These are phyloP conservation scores for Meda fulgida DNA, from an alignment of 2,797 vertebrate species.

Conservation along the genomic window DNA sequence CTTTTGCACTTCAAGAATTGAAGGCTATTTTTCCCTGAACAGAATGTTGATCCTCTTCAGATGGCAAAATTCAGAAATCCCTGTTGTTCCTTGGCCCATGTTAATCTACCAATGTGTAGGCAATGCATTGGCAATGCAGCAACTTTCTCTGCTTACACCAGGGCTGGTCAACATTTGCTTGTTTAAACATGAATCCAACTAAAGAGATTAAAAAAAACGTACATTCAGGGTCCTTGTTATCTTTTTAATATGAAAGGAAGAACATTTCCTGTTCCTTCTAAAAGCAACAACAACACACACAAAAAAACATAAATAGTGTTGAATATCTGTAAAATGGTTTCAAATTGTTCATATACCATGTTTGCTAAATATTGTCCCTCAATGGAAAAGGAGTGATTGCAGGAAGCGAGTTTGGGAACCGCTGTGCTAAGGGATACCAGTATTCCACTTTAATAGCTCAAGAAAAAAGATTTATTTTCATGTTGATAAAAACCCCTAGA, in stretches of 20 bases:
- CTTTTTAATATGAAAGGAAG: neutral
- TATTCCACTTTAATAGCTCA: neutral
- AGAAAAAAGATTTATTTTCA: neutral
- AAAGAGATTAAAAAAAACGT: neutral
- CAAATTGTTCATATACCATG: neutral
- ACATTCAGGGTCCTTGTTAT: neutral
- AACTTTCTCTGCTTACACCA: neutral
- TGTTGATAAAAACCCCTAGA: neutral
- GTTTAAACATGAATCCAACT: neutral
- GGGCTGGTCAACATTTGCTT: neutral
- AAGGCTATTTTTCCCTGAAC: neutral
- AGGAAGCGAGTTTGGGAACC: neutral
- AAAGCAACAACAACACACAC: neutral
- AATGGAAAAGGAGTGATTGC: neutral
- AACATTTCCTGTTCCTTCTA: neutral
- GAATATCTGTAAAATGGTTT: neutral
- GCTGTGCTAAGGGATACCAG: neutral
- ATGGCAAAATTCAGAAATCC: neutral
- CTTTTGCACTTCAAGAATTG: neutral
- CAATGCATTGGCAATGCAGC: neutral
- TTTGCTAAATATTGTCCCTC: neutral
- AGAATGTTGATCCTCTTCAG: neutral
- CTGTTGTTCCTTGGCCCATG: neutral
- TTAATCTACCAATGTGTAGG: neutral
- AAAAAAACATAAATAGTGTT: neutral